Evolutionary conservation across 1,140 invertebrate genomes (phyloP).

Genomic region (Drosophila prosaltans): DNA sequence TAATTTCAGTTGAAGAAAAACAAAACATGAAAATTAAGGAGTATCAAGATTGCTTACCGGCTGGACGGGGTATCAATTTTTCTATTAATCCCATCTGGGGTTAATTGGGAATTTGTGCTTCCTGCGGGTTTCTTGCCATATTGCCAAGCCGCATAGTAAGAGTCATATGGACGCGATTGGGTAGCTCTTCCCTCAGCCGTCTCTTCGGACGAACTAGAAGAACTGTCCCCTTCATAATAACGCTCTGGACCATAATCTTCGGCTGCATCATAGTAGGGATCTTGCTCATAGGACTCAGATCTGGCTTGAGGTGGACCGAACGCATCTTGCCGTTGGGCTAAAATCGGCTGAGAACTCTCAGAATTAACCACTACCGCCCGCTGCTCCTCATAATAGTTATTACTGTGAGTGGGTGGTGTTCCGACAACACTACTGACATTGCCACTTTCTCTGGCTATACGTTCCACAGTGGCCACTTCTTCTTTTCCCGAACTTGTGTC

Average conservation of each 20-base stretch:
- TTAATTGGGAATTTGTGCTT: conserved; percentile 29
- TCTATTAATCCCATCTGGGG: conserved; percentile 43
- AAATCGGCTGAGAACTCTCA: conserved; percentile 38
- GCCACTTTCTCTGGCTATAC: conserved; percentile 49
- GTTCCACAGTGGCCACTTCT: conserved; percentile 53
- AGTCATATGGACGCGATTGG: conserved; percentile 43
- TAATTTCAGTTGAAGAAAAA: too few relatives aligned
- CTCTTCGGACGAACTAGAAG: background rate
- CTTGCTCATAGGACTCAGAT: conserved; percentile 45
- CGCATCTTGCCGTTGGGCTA: conserved; percentile 46
- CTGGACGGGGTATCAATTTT: conserved; percentile 47
- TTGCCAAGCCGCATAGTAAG: conserved; percentile 56
- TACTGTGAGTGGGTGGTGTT: conserved; percentile 9
- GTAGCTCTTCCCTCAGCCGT: conserved; percentile 43
- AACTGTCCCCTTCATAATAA: conserved; percentile 20
- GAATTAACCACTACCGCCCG: conserved; percentile 63
- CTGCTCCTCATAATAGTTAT: conserved; percentile 65
- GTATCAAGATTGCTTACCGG: conserved; percentile 39
- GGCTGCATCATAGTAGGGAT: conserved; percentile 45
- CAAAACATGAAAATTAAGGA: background rate
- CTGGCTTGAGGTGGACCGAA: conserved; percentile 51
- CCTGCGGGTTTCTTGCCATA: conserved; percentile 27
- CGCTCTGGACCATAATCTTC: conserved; percentile 44
- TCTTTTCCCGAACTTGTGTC: conserved; percentile 30
- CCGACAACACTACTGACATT: conserved; percentile 32